A percentile compares a stretch with the other conserved stretches of the same genome.
Conservation (phyloP, 2,888 invertebrate species). For the Acleris sparsana region DNA sequence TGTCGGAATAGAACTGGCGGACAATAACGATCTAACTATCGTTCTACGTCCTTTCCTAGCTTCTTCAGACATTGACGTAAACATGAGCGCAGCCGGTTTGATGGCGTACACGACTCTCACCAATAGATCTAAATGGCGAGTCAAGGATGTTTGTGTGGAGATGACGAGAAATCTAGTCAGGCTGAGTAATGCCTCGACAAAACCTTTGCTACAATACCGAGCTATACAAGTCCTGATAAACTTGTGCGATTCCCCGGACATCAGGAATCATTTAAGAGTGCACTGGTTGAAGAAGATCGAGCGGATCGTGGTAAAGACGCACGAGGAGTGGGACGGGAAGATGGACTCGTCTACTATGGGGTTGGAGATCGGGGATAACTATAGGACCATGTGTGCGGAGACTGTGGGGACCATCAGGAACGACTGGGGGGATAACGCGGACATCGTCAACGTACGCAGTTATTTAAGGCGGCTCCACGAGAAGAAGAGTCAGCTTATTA, state of each 20-base stretch:
- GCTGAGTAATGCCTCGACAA: too few species aligned
- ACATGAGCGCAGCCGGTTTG: conserved; percentile 61
- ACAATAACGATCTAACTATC: conserved; percentile 62
- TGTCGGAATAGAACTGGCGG: conserved; percentile 64
- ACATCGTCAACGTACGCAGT: conserved; percentile 64
- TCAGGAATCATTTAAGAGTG: conserved; percentile 59
- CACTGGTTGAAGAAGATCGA: conserved; percentile 56
- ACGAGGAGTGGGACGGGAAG: conserved; percentile 71
- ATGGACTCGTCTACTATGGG: conserved; percentile 60
- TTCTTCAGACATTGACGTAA: conserved; percentile 51
- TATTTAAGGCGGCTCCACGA: conserved; percentile 55
- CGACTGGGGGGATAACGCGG: conserved; percentile 59
- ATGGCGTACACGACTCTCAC: conserved; percentile 68
- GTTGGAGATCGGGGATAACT: conserved; percentile 65
- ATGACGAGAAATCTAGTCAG: conserved; percentile 57
- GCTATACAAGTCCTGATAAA: conserved; percentile 70
- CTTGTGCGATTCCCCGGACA: conserved; percentile 71
- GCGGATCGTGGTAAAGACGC: conserved; percentile 53
- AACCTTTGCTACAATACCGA: conserved; percentile 60
- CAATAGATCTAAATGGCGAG: conserved; percentile 71
- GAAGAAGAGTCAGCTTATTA: conserved; percentile 56
- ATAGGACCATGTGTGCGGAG: conserved; percentile 69
- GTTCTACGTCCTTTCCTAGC: conserved; percentile 50
- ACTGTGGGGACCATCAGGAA: conserved; percentile 63
- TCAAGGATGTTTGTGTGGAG: conserved; percentile 59